Base-by-base conservation (phyloP, 2,888 invertebrate species). In the Tachina lurida region DNA sequence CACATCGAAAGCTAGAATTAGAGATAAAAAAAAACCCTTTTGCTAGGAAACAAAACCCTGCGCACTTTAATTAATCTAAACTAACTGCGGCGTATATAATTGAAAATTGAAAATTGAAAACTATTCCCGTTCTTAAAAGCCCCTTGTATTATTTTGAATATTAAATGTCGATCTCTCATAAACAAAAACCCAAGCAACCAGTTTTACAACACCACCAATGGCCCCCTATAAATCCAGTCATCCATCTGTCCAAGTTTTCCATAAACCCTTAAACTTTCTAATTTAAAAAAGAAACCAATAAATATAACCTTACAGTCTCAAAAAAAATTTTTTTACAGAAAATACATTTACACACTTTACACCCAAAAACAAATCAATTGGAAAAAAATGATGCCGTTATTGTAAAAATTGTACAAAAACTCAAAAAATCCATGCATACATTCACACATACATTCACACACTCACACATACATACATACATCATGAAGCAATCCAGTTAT, bases 271-370 rank as follows among this genome's bases (percentile, higher is more conserved):
- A 22, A 65, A 60, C 71, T 49, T 15, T 13, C 9, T 9, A 9
- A 31, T 31, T 31, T 7, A 7, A 58, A 13, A 31, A 58, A 65
- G 49, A 79, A 73, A 52, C 8, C 47, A 65, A 73, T 39, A 43
- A 39, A 54, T 22, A 31, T 31, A 41, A 47, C 17, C 31, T 54
- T 67, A 13, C 58, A 76, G 60, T 17, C 73, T 67, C 47, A 63
- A 81, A 31, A 81, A 31, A 78, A 63, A 22, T 78, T 74, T 83
- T n/a, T 81, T 84, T 81, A 52, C 84, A 84, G 81, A 31, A 77
- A 63, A 47, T 54, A 79, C 60, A 63, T 41, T 58, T 31, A 71
- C 63, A 86, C 87, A 87, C 86, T 86, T 81, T 87, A 88, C 88
- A 82, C 75, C 82, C 73, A 84, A 88, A 88, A 79, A 65, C 45